Evolutionary conservation across 2,113 vertebrate genomes (phyloP).

Genomic region (Myanophis thanlyinensis): DNA sequence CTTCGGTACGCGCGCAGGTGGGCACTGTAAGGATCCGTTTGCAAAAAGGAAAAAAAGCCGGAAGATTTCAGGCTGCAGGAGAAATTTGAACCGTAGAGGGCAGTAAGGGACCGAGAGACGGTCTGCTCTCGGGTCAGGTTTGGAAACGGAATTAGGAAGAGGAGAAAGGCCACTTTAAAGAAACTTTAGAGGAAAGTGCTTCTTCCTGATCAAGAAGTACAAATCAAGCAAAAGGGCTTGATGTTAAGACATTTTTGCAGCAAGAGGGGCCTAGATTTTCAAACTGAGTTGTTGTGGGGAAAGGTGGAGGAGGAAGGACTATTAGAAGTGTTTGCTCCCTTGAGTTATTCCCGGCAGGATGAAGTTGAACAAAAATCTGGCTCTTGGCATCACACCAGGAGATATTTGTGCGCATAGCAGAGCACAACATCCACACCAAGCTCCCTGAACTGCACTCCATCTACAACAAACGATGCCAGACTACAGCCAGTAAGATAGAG

Average conservation of each 20-base stretch:
- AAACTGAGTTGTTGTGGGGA: not conserved
- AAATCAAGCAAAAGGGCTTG: not conserved
- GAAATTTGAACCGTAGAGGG: not conserved
- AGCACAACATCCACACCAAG: no score
- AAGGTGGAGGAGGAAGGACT: not conserved
- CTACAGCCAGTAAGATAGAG: no score
- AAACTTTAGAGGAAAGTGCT: not conserved
- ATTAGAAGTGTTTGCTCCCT: not conserved
- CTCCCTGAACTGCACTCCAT: no score
- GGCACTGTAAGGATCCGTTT: not conserved
- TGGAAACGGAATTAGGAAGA: not conserved
- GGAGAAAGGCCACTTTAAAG: not conserved
- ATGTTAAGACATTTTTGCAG: not conserved
- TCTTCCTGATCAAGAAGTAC: not conserved
- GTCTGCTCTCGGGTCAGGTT: no score
- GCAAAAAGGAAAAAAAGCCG: not conserved
- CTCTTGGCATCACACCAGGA: not conserved
- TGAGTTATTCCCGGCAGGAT: not conserved
- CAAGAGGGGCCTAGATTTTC: not conserved
- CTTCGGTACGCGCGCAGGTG: not conserved
- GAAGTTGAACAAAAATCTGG: not conserved
- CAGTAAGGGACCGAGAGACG: not conserved
- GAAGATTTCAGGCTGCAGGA: not conserved
- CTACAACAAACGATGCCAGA: no score
- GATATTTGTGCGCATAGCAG: not conserved